Evolutionary conservation across 2,113 vertebrate species (phyloP).

Genomic region (Pseudois nayaur): DNA sequence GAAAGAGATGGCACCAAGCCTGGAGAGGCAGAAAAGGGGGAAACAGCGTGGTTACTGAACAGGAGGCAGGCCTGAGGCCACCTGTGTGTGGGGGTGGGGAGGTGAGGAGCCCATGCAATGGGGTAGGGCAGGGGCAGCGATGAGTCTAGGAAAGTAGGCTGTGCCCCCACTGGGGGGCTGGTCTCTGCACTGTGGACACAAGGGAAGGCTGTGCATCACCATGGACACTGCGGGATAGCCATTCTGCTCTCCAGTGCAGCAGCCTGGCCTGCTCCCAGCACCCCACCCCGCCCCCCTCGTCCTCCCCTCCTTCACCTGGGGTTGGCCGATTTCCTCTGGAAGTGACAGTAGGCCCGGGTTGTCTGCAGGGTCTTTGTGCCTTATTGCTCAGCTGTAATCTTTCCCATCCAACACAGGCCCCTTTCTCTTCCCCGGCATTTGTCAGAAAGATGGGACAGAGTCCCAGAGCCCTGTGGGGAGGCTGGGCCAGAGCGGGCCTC

Average conservation of each 20-base stretch:
- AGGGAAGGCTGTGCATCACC: neutral
- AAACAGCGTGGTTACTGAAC: neutral
- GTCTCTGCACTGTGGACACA: neutral
- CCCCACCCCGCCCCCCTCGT: neutral
- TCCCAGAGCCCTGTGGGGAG: neutral
- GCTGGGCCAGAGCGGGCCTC: neutral
- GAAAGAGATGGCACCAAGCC: neutral
- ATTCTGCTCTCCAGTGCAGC: neutral
- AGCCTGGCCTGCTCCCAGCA: neutral
- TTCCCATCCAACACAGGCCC: neutral
- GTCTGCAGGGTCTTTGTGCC: neutral
- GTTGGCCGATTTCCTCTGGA: neutral
- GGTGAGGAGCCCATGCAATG: neutral
- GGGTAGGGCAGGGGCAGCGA: neutral
- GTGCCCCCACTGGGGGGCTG: neutral
- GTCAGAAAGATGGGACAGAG: slow-evolving; percentile 7
- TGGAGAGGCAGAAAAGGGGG: neutral
- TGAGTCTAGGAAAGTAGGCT: neutral
- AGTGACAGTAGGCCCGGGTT: neutral
- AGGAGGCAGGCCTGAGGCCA: neutral
- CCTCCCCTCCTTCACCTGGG: neutral
- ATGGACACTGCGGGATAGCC: neutral
- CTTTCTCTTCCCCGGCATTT: neutral
- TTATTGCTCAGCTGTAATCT: neutral
- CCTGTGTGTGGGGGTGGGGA: neutral